These are phyloP conservation scores for Potamarius usumacintae DNA, from an alignment of 2,113 vertebrate species.

Conservation along the genomic window DNA sequence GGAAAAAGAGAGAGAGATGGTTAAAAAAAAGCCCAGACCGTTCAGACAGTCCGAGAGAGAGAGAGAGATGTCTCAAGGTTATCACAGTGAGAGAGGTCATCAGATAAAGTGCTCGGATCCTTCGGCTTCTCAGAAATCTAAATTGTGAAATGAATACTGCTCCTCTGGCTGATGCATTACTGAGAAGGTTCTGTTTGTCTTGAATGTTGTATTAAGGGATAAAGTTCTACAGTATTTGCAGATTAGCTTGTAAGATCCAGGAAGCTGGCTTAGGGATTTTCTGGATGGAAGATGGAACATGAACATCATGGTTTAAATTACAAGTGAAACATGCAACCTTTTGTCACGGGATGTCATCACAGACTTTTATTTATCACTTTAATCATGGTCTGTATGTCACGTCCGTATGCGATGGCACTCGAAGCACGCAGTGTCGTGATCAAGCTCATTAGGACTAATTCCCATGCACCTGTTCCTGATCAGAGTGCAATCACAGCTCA, in stretches of 20 bases:
- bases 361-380: not conserved
- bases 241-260: not conserved
- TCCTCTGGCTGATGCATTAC: not conserved
- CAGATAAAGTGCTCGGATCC: slow-evolving; percentile 53
- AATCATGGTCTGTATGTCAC: not conserved
- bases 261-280: not conserved
- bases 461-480: too few species aligned
- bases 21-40: slow-evolving; percentile 30
- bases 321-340: not conserved
- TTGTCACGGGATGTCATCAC: not conserved
- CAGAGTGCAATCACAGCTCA: too few species aligned
- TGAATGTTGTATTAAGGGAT: not conserved
- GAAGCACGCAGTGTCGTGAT: too few species aligned
- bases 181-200: not conserved
- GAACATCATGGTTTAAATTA: not conserved
- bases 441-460: too few species aligned
- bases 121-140: slow-evolving; percentile 49
- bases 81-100: slow-evolving; percentile 61
- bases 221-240: not conserved
- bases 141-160: slow-evolving; percentile 46
- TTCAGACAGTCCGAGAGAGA: slow-evolving; percentile 33
- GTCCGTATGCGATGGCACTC: too few species aligned
- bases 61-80: slow-evolving; percentile 51
- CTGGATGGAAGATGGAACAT: not conserved
- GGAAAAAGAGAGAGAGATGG: slow-evolving; percentile 61